Evolutionary conservation across 53 echinoderm and acorn worm species (phyloP), one percentile per base, ranked within the genome.

Genomic region (Antedon mediterranea): DNA sequence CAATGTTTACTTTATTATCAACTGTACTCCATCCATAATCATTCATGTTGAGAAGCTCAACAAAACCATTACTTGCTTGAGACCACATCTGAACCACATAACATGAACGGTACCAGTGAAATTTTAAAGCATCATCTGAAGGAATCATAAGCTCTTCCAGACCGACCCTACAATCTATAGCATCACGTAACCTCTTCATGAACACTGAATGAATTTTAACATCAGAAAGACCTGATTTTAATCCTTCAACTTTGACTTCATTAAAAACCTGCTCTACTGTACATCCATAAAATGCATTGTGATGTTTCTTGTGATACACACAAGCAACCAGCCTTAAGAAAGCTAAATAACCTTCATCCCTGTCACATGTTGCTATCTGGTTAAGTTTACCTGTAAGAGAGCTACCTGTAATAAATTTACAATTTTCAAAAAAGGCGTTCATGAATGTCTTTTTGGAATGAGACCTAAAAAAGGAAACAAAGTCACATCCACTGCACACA

Each of bases 111-210:
- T n/a, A 76, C 76, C 76, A 76, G 26, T 76, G 76, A 29, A 27
- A 76, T 31, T 30, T 30, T 33, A 76, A 33, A 0, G 76, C 76
- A 14, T 32, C 34, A 76, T 33, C 26, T 76, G 76, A 33, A 27
- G 76, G 76, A 26, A 76, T 76, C 28, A 84, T 71, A 70, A 79
- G 73, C 34, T 84, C 82, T 72, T 88, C 85, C 43, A 79, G 34
- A 4, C 37, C 37, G 11, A 37, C 37, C 11, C 37, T 37, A 37
- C 37, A 37, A 11, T 37, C 37, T 37, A 37, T 37, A 18, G 29
- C 34, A 33, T 32, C 34, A 34, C 33, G 29, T 11, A 37, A 37
- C 37, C 11, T 37, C 37, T 37, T 37, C 11, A 37, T 37, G 37
- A 37, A 37, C 37, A 37, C 4, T 37, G 37, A 37, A 37, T 37